These are phyloP conservation scores for Ennomos fuscantarius DNA, from an alignment of 2,888 invertebrate species.

Conservation along the genomic window DNA sequence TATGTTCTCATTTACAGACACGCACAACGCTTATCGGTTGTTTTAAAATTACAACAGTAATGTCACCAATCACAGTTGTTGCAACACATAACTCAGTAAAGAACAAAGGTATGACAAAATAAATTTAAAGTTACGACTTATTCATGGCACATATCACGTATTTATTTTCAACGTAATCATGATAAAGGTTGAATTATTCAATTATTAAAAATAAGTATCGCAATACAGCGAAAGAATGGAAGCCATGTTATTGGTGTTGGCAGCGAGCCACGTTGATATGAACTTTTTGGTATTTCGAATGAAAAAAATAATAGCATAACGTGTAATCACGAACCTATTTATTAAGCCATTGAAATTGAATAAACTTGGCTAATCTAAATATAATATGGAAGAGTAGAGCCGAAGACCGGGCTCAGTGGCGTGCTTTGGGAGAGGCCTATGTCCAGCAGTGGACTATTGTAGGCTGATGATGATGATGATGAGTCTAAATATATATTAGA, in stretches of 20 bases:
- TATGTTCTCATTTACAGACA: background rate
- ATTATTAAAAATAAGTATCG: constrained; percentile 40
- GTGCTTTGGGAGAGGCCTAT: too few relatives aligned
- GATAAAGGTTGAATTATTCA: constrained; percentile 36
- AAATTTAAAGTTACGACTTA: constrained; percentile 10
- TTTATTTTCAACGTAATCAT: constrained; percentile 18
- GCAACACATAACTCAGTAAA: too few relatives aligned
- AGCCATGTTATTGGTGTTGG: constrained; percentile 36
- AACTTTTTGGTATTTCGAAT: constrained; percentile 18
- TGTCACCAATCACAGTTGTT: background rate
- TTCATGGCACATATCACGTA: constrained; percentile 1
- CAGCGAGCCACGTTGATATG: constrained; percentile 26
- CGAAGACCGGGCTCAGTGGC: too few relatives aligned
- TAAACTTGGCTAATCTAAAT: too few relatives aligned
- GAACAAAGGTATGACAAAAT: background rate
- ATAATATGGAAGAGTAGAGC: too few relatives aligned
- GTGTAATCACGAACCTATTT: background rate
- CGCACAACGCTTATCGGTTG: too few relatives aligned
- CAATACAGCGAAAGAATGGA: constrained; percentile 29
- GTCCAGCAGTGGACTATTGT: too few relatives aligned
- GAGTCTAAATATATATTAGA: too few relatives aligned
- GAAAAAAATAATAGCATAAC: constrained; percentile 3
- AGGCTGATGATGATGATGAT: too few relatives aligned
- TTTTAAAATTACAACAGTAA: background rate
- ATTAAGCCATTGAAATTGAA: too few relatives aligned